phyloP scores from a whole-genome alignment of 64 coral and sea anemone genomes.

The Montipora sp. region DNA sequence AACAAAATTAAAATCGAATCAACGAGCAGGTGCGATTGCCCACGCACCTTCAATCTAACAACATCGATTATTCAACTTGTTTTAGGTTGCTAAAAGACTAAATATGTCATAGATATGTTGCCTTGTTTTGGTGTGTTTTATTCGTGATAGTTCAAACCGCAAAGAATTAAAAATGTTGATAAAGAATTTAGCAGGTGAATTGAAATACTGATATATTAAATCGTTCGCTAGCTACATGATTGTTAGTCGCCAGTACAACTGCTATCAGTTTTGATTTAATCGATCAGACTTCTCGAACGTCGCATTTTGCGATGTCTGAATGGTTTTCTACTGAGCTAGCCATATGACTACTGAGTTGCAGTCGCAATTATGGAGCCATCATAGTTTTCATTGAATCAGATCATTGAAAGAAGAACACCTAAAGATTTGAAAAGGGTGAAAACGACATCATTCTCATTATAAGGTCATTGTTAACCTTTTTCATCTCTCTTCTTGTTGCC shows the following conservation, averaged over 20 bases:
- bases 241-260: too few species aligned
- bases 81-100: neutral
- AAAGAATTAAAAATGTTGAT: neutral
- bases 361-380: neutral
- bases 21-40: neutral
- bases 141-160: neutral
- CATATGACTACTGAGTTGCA: neutral
- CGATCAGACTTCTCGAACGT: too few species aligned
- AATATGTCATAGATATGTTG: neutral
- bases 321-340: too few species aligned
- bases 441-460: neutral
- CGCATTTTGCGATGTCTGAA: too few species aligned
- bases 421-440: neutral
- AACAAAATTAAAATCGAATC: neutral
- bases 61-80: neutral
- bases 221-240: neutral
- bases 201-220: neutral
- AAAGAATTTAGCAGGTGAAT: neutral
- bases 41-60: neutral
- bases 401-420: neutral
- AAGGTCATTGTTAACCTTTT: neutral
- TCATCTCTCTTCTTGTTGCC: neutral
- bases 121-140: neutral
- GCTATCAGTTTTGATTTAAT: too few species aligned
- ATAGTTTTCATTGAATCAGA: neutral